Conservation (phyloP, 1,140 invertebrate genomes). For the Thaumetopoea pityocampa region DNA sequence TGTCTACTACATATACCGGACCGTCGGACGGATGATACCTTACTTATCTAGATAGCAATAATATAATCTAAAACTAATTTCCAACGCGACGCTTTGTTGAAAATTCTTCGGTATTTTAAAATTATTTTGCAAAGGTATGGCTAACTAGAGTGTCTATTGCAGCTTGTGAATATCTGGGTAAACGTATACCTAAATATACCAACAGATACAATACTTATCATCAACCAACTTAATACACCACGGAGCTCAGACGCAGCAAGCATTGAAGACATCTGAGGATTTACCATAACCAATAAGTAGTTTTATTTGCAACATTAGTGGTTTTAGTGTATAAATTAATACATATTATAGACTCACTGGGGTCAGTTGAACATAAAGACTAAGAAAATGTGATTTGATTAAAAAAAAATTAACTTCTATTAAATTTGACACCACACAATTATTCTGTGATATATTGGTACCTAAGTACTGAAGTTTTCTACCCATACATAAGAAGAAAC, state of each 20-base stretch:
- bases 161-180: constrained; percentile 87
- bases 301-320: constrained; percentile 57
- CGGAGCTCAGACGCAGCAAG: constrained; percentile 88
- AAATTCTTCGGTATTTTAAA: constrained; percentile 24
- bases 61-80: constrained; percentile 59
- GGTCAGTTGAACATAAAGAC: constrained; percentile 45
- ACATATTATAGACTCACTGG: constrained; percentile 41
- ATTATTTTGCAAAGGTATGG: constrained; percentile 11
- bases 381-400: constrained; percentile 65
- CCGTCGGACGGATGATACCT: constrained; percentile 50
- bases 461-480: constrained; percentile 59
- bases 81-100: constrained; percentile 36
- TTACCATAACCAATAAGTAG: constrained; percentile 70
- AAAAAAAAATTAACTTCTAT: constrained; percentile 46
- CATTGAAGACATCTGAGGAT: constrained; percentile 95
- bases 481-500: constrained; percentile 58
- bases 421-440: constrained; percentile 52
- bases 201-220: constrained; percentile 47
- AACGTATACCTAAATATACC: constrained; percentile 78
- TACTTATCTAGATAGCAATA: constrained; percentile 60
- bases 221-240: constrained; percentile 52
- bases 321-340: constrained; percentile 58
- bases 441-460: constrained; percentile 70
- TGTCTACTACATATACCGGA: no score
- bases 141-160: constrained; percentile 69